Percentiles rank a stretch among this genome's conserved stretches.
These are phyloP conservation scores for Neopipo cinnamomea DNA, from an alignment of 2,113 vertebrate species.

Conservation along the genomic window DNA sequence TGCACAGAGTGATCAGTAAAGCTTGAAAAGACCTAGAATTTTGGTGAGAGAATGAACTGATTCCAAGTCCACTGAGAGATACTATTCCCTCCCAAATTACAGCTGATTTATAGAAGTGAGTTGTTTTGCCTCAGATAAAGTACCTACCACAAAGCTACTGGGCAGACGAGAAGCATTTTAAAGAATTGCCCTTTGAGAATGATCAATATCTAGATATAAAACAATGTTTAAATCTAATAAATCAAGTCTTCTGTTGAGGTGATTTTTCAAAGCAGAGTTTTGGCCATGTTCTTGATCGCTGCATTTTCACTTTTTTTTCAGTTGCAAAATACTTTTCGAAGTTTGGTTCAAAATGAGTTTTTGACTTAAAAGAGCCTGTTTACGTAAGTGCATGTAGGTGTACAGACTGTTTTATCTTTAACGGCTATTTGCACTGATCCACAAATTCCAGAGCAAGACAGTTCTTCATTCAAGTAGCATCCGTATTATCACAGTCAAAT, in stretches of 20 bases:
- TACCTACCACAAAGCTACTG: not conserved
- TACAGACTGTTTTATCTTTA: not conserved
- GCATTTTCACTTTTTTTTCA: not conserved
- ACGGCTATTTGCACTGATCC: not conserved
- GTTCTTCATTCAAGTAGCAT: not conserved
- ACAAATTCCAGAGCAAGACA: not conserved
- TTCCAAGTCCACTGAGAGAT: not conserved
- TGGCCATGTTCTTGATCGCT: not conserved
- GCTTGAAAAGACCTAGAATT: not conserved
- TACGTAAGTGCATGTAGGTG: rapidly evolving
- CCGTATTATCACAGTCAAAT: not conserved
- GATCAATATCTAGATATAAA: not conserved
- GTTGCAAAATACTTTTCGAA: not conserved
- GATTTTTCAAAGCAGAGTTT: not conserved
- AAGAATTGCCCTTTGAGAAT: not conserved
- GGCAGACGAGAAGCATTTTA: not conserved
- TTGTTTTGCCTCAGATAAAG: not conserved
- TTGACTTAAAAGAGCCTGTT: not conserved
- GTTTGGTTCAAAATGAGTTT: not conserved
- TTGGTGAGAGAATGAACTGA: not conserved
- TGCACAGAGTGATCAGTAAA: not conserved
- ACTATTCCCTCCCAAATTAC: not conserved
- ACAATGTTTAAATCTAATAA: not conserved
- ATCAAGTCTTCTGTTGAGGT: not conserved
- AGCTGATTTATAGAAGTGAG: not conserved